Evolutionary conservation across 2,797 vertebrate genomes (phyloP).

Genomic region (Novumbra hubbsi): DNA sequence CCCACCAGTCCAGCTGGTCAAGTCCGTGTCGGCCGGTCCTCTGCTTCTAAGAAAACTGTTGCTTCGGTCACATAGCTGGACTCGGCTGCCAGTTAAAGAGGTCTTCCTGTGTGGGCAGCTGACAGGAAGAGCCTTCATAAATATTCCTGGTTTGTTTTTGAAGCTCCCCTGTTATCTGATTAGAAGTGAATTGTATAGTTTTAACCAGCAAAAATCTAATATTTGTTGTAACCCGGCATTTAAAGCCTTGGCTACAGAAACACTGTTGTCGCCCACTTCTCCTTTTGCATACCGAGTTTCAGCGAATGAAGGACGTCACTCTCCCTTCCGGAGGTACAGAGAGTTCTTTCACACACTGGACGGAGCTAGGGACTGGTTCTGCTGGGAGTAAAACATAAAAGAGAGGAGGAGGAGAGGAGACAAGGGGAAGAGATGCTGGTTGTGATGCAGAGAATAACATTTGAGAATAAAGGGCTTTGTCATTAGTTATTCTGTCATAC

Average conservation of each 20-base stretch:
- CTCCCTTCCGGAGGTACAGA: background rate
- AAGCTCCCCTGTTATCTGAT: too few relatives aligned
- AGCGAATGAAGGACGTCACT: conserved; percentile 4
- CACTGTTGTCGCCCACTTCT: conserved; percentile 11
- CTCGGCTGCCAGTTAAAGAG: background rate
- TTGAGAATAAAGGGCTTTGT: conserved; percentile 45
- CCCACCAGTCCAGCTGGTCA: too few relatives aligned
- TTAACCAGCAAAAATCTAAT: too few relatives aligned
- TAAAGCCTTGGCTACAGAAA: background rate
- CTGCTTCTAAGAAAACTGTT: background rate
- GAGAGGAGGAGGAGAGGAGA: conserved; percentile 45
- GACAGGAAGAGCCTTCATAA: too few relatives aligned
- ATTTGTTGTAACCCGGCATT: background rate
- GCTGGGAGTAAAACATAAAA: conserved; percentile 29
- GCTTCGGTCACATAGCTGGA: background rate
- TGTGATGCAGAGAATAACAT: conserved; percentile 36
- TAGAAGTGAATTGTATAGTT: too few relatives aligned
- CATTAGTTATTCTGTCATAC: conserved; percentile 28
- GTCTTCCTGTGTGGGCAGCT: too few relatives aligned
- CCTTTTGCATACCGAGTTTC: background rate
- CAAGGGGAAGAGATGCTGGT: conserved; percentile 42
- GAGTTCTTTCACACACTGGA: conserved; percentile 32
- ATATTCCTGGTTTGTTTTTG: too few relatives aligned
- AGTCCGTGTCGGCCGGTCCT: too few relatives aligned
- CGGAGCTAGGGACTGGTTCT: conserved; percentile 5